Conservation (phyloP, 2,888 invertebrate species). For the Peribatodes rhomboidaria region DNA sequence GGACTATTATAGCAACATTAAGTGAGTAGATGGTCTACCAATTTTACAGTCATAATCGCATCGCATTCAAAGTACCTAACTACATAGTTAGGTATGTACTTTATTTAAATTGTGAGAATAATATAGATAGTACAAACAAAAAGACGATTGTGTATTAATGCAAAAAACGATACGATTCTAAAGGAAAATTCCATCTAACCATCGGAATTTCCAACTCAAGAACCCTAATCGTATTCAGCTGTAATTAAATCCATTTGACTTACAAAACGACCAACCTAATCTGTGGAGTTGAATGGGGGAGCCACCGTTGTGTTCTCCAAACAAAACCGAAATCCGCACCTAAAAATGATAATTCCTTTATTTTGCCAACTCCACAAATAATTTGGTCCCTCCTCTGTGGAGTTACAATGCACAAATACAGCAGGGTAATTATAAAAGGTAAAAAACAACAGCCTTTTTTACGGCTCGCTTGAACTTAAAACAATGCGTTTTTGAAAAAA, state of each 20-base stretch:
- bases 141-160: not conserved
- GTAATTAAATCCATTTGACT: constrained; percentile 23
- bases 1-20: not conserved
- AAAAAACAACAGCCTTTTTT: not conserved
- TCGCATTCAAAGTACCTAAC: not conserved
- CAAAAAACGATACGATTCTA: not conserved
- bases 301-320: not conserved
- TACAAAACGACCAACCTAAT: not conserved
- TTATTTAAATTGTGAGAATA: not conserved
- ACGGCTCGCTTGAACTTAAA: constrained; percentile 9
- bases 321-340: not conserved
- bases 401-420: constrained; percentile 14
- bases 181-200: constrained; percentile 11
- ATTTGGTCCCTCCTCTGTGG: not conserved
- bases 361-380: not conserved
- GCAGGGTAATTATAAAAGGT: constrained; percentile 8
- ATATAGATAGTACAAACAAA: not conserved
- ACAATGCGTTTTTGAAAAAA: constrained; percentile 19
- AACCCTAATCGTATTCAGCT: constrained; percentile 13
- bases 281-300: not conserved
- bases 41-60: not conserved
- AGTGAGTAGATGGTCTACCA: too few species aligned
- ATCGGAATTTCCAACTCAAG: constrained; percentile 20
- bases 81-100: too few species aligned
- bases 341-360: not conserved